Conservation (phyloP, 2,797 vertebrate genomes). For the Kryptolebias ocellatus region DNA sequence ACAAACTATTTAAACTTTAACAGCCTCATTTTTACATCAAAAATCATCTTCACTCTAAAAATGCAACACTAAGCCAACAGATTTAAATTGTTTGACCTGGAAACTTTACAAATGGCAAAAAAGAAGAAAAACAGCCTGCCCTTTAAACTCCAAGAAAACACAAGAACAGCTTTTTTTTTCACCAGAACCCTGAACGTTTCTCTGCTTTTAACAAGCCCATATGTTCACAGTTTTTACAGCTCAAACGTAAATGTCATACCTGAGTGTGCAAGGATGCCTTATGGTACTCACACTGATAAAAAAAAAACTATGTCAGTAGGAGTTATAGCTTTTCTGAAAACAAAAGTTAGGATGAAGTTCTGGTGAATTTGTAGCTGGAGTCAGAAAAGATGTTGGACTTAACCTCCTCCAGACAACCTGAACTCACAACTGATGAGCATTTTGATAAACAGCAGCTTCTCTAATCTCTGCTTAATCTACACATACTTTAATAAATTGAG, state of each 20-base stretch:
- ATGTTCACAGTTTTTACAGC: neutral
- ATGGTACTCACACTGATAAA: neutral
- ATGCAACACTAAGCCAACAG: neutral
- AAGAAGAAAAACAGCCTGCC: neutral
- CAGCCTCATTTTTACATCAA: neutral
- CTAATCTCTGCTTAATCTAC: neutral
- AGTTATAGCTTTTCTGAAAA: neutral
- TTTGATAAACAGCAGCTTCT: neutral
- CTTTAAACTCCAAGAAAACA: conserved; percentile 2
- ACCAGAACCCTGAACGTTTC: neutral
- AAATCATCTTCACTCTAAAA: neutral
- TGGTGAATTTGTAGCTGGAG: neutral
- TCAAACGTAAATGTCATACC: neutral
- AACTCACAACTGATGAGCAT: neutral
- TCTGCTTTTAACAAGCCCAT: neutral
- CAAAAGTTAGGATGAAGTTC: neutral
- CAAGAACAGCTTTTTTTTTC: neutral
- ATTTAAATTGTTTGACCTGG: neutral
- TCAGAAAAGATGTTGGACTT: neutral
- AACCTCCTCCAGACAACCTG: neutral
- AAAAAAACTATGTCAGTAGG: neutral
- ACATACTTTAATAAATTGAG: neutral
- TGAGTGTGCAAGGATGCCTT: neutral
- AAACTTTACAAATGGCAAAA: neutral
- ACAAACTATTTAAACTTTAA: neutral